Percentiles rank a stretch among this genome's conserved stretches.
Evolutionary conservation across 2,113 vertebrate genomes (phyloP).

Genomic region (Nettapus auritus): DNA sequence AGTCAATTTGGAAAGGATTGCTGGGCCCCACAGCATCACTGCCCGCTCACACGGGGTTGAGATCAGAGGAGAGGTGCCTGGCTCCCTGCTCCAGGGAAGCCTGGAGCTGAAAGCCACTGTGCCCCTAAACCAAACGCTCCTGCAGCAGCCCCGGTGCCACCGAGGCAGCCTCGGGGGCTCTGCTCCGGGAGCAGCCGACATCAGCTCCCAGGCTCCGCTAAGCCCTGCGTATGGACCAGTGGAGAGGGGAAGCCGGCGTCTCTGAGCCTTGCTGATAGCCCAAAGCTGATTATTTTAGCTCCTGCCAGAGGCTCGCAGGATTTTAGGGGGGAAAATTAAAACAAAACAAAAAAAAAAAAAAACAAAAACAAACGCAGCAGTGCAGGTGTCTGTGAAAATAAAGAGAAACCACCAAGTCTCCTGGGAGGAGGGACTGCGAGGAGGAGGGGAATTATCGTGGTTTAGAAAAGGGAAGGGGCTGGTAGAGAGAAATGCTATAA

Average conservation of each 20-base stretch:
- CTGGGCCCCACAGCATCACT: background rate
- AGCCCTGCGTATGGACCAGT: background rate
- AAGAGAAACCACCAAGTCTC: constrained; percentile 23
- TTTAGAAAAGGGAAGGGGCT: constrained; percentile 56
- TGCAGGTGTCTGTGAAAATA: constrained; percentile 47
- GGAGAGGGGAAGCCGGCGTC: background rate
- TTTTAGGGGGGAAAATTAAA: background rate
- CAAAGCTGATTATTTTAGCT: background rate
- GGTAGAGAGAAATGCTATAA: constrained; percentile 53
- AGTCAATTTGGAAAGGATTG: background rate
- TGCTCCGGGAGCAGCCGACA: background rate
- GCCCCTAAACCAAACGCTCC: background rate
- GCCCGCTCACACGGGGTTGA: background rate
- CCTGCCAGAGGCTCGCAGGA: background rate
- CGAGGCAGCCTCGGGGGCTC: background rate
- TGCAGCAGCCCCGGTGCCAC: background rate
- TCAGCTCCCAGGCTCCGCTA: background rate
- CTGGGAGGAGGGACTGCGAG: constrained; percentile 15
- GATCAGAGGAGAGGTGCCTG: background rate
- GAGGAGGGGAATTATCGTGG: constrained; percentile 47
- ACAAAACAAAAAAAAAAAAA: no score
- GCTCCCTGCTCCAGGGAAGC: background rate
- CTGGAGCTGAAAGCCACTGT: background rate
- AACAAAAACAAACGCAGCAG: background rate
- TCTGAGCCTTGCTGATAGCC: background rate